Percentiles rank a stretch among this genome's conserved stretches.
These are phyloP conservation scores for Zootoca vivipara DNA, from an alignment of 2,113 vertebrate species.

Conservation along the genomic window DNA sequence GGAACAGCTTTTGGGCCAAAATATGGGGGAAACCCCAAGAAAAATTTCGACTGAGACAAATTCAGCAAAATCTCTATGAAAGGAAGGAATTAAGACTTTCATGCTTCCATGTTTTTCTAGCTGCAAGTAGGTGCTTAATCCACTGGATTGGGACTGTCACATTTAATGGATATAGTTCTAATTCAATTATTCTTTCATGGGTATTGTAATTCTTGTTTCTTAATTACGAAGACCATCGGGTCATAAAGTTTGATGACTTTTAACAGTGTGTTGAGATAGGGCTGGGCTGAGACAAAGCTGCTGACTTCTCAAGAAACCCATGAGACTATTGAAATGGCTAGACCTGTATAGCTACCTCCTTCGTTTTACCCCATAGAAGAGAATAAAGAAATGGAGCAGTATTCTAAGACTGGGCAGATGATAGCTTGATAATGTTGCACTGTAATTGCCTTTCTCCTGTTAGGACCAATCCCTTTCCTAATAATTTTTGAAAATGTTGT, in stretches of 20 bases:
- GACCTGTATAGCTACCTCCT: neutral
- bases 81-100: neutral
- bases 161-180: neutral
- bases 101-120: neutral
- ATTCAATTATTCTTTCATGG: neutral
- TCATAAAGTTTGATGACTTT: slow-evolving; percentile 1
- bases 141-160: neutral
- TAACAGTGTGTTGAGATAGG: neutral
- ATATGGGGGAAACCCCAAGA: too few species aligned
- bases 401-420: neutral
- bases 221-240: neutral
- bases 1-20: too few species aligned
- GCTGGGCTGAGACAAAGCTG: neutral
- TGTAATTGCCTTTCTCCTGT: neutral
- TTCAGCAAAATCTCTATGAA: too few species aligned
- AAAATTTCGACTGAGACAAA: too few species aligned
- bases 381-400: neutral
- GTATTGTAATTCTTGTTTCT: neutral
- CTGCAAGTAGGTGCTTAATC: neutral
- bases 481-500: neutral
- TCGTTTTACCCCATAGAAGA: neutral
- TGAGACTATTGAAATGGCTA: neutral
- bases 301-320: neutral
- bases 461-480: neutral
- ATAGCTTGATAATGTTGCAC: neutral